phyloP scores from a whole-genome alignment of 2,113 vertebrate species.

The Ageneiosus marmoratus region DNA sequence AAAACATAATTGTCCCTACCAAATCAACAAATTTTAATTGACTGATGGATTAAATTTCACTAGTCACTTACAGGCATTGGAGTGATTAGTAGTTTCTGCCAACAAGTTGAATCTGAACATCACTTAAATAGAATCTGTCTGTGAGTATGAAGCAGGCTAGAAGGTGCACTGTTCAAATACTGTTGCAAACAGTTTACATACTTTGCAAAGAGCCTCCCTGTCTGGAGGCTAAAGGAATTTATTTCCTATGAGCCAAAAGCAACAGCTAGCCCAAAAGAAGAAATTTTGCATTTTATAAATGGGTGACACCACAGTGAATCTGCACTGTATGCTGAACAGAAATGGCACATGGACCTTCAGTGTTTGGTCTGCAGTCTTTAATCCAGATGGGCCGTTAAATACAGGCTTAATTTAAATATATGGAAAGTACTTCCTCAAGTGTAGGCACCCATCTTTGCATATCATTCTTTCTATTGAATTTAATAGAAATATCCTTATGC shows the following conservation, averaged over 20 bases:
- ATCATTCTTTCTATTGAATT: background rate
- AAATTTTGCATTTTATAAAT: slow-evolving; percentile 52
- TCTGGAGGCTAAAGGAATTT: slow-evolving; percentile 65
- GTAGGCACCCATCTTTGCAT: background rate
- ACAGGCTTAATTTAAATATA: background rate
- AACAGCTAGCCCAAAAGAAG: slow-evolving; percentile 59
- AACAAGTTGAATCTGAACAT: too few species aligned
- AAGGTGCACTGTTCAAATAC: slow-evolving; percentile 45
- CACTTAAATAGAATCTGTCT: too few species aligned
- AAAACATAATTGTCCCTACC: too few species aligned
- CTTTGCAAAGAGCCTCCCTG: slow-evolving; percentile 40
- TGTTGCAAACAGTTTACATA: slow-evolving; percentile 3
- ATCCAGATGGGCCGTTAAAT: background rate
- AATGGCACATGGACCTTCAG: slow-evolving; percentile 46
- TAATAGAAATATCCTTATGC: background rate
- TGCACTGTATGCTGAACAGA: slow-evolving; percentile 46
- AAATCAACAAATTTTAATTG: too few species aligned
- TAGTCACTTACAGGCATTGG: too few species aligned
- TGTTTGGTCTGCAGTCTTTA: slow-evolving; percentile 55
- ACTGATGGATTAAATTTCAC: too few species aligned
- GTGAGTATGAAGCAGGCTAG: too few species aligned
- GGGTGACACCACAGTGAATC: background rate
- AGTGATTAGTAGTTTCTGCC: too few species aligned
- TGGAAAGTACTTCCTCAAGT: background rate
- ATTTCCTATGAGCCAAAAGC: slow-evolving; percentile 64